Percentiles rank a stretch among this genome's conserved stretches.
These are phyloP conservation scores for Dorcus hopei DNA, from an alignment of 2,888 invertebrate species.

Conservation along the genomic window DNA sequence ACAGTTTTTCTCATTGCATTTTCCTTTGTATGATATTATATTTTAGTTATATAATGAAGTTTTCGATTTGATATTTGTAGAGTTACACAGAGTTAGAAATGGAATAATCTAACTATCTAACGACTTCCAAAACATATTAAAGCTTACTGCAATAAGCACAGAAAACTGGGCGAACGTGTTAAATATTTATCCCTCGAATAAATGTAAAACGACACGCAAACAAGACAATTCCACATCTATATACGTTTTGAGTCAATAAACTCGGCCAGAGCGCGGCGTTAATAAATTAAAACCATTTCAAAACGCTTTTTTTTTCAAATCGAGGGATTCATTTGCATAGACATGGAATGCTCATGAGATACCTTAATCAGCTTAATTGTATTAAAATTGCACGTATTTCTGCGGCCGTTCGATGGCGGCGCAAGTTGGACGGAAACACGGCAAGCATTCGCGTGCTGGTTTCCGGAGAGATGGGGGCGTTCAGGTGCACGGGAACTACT, in stretches of 20 bases:
- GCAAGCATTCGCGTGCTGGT: neutral
- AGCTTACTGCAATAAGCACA: too few relatives aligned
- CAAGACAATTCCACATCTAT: slow-evolving; percentile 1
- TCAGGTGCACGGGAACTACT: neutral
- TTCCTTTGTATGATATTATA: too few relatives aligned
- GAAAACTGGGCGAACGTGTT: too few relatives aligned
- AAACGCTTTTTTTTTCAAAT: slow-evolving; percentile 8
- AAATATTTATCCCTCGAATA: neutral
- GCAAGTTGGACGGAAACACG: neutral
- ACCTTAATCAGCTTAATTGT: slow-evolving; percentile 29
- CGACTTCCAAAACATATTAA: too few relatives aligned
- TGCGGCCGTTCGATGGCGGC: neutral
- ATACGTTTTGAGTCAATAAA: neutral
- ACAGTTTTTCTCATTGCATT: too few relatives aligned
- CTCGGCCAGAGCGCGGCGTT: neutral
- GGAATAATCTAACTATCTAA: too few relatives aligned
- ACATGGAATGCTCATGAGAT: slow-evolving; percentile 18
- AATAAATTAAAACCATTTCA: slow-evolving; percentile 1
- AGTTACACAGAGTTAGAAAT: too few relatives aligned
- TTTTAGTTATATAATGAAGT: too few relatives aligned
- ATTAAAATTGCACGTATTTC: slow-evolving; percentile 19
- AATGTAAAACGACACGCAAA: slow-evolving; percentile 10
- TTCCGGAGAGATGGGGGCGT: neutral
- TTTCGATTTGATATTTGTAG: too few relatives aligned
- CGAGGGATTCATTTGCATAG: slow-evolving; percentile 21